phyloP scores from a whole-genome alignment of 2,797 vertebrate genomes.

The Gymnothorax javanicus region DNA sequence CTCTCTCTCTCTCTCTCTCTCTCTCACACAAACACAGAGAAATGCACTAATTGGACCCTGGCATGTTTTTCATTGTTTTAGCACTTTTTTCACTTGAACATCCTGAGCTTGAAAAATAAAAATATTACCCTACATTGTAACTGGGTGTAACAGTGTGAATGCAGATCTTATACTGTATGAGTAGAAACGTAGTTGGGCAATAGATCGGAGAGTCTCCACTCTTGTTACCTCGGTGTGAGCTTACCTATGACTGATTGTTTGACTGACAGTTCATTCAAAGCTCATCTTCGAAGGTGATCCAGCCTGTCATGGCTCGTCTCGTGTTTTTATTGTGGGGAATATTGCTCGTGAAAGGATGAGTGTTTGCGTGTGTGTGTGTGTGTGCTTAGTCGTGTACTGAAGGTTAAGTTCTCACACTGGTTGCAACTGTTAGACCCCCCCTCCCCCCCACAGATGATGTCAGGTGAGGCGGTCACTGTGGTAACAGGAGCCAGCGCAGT shows the following conservation, averaged over 20 bases:
- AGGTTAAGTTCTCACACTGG: background rate
- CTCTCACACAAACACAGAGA: background rate
- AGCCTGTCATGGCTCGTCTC: background rate
- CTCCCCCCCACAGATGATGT: slow-evolving; percentile 48
- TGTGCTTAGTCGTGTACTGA: background rate
- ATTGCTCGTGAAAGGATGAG: background rate
- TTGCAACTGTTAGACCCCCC: background rate
- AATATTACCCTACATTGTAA: slow-evolving; percentile 4
- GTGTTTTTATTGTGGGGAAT: background rate
- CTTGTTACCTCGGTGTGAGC: background rate
- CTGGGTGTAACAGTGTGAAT: slow-evolving; percentile 27
- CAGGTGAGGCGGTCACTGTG: slow-evolving; percentile 59
- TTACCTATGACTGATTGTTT: slow-evolving; percentile 15
- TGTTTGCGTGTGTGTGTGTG: background rate
- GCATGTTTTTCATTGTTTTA: background rate
- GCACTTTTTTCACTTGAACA: slow-evolving; percentile 18
- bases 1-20: background rate
- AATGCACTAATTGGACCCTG: background rate
- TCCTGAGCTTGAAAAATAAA: too few relatives aligned
- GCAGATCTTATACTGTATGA: background rate
- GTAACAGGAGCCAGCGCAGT: slow-evolving; percentile 55
- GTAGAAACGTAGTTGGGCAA: background rate
- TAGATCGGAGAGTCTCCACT: background rate
- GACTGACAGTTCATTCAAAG: slow-evolving; percentile 27
- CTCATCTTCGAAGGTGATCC: slow-evolving; percentile 13